Conservation (phyloP, 2,113 vertebrate genomes). For the Eurypyga helias region DNA sequence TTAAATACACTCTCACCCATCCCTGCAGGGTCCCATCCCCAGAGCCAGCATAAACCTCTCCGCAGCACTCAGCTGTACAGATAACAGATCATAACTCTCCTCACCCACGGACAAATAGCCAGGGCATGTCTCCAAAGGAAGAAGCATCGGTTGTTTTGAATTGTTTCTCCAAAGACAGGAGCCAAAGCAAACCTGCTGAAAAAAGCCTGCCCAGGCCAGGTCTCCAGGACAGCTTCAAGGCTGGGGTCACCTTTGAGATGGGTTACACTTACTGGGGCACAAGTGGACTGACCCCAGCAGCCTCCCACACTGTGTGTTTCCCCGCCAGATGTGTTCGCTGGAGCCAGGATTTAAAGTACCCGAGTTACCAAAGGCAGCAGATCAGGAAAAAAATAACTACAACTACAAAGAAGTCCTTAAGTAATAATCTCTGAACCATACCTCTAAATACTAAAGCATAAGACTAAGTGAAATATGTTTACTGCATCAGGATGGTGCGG, state of each 20-base stretch:
- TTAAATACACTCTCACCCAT: neutral
- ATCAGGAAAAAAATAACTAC: neutral
- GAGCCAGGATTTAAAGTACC: neutral
- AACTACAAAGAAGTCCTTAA: neutral
- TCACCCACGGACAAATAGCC: fast-evolving
- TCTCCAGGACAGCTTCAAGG: neutral
- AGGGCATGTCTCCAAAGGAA: neutral
- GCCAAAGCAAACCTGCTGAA: neutral
- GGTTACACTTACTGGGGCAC: fast-evolving
- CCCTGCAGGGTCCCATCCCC: neutral
- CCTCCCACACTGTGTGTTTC: neutral
- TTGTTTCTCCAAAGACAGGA: neutral
- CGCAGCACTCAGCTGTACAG: fast-evolving
- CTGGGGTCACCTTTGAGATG: neutral
- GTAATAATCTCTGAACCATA: neutral
- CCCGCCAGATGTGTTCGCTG: neutral
- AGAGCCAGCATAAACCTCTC: neutral
- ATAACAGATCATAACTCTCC: neutral
- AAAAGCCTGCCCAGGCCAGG: neutral
- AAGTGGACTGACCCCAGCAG: neutral
- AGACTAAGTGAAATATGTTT: neutral
- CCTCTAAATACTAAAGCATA: neutral
- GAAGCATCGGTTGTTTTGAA: neutral
- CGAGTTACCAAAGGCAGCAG: neutral
- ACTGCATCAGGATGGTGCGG: neutral